Base-by-base conservation (phyloP, 23 tunicate genomes). In the Halocynthia roretzi region DNA sequence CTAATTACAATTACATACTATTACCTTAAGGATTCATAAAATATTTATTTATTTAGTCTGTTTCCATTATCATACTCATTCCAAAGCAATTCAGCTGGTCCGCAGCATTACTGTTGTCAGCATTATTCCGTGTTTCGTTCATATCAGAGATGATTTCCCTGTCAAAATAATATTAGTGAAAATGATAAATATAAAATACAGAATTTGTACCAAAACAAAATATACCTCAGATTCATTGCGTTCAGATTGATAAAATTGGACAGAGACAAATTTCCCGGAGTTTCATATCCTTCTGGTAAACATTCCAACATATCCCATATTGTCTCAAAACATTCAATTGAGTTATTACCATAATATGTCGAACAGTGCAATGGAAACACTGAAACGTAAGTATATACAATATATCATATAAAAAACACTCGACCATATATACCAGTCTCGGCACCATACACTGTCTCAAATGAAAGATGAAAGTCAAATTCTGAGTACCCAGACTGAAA, bases 41-140 rank as follows among this genome's bases (percentile, higher is more conserved):
- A 31, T 10, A 70, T 50, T 71, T 2, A 50, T 54, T 71, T 9
- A 31, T 31, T 31, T 0, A 4, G 44, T 31, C 1, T 0, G 44
- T 31, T 31, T 31, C 4, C 44, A 4, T 14, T 18, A 76, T 10
- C 84, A 53, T 68, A 80, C 83, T 61, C 18, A 80, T 68, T 80
- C 83, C 77, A 6, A 69, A 81, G 78, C 84, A 81, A 23, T 53
- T 52, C 61, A 22, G 14, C 53, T 81, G 84, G 6, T 54, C 52
- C 8, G 5, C 54, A 51, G 54, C 63, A 56, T 74, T 74, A 22
- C 67, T 48, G 31, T 54, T 54, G 40, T 74, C 78, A 0, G 78
- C 78, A 8, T 8, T 9, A 15, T 8, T 10, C 17, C 10, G 23
- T 8, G 64, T 74, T 14, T 52, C 22, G 50, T 74, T 54, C 60